Conservation (phyloP, 2,113 vertebrate genomes). For the Labeo rohita region DNA sequence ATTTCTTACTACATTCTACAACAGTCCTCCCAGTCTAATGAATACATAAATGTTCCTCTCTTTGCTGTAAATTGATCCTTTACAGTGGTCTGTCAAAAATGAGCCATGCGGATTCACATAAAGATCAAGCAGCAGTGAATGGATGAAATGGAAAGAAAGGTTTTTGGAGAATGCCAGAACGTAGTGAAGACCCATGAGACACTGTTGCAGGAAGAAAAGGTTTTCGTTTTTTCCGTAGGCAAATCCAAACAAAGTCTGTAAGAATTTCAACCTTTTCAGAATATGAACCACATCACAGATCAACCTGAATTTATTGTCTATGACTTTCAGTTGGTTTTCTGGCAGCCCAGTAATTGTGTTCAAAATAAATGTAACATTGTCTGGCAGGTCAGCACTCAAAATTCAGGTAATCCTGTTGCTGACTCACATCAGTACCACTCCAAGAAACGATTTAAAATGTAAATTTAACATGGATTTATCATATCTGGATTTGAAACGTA, state of each 20-base stretch:
- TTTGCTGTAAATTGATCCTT: background rate
- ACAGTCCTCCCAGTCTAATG: background rate
- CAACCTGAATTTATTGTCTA: background rate
- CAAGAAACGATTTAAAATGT: slow-evolving; percentile 32
- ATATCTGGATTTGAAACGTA: background rate
- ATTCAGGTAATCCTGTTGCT: background rate
- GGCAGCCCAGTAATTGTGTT: background rate
- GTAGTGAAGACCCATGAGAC: background rate
- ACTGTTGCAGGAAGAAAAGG: background rate
- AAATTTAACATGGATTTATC: slow-evolving; percentile 1
- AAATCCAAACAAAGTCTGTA: background rate
- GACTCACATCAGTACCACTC: background rate
- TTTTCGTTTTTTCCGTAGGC: background rate
- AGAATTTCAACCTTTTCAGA: background rate
- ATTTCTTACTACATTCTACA: background rate
- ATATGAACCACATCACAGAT: background rate
- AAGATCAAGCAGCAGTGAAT: background rate
- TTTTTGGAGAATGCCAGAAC: too few species aligned
- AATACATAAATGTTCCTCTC: background rate
- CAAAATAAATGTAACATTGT: background rate
- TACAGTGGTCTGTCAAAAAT: background rate
- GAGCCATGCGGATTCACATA: background rate
- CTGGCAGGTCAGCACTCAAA: background rate
- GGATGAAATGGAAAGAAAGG: too few species aligned
- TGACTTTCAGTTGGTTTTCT: background rate